phyloP scores from a whole-genome alignment of 2,113 vertebrate genomes.

The Ceyx melanurus region DNA sequence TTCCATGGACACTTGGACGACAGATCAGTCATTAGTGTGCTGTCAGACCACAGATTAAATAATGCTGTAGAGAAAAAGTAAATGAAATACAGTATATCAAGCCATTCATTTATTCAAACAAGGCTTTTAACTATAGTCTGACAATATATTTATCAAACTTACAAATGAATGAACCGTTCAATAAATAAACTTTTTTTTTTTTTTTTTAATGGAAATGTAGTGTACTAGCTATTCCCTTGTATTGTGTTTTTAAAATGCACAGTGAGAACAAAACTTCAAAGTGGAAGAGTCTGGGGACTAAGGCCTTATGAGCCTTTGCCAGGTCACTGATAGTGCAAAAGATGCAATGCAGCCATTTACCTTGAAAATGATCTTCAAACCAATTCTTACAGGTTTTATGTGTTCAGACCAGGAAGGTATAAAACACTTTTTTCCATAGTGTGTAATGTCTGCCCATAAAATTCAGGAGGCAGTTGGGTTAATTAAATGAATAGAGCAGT shows the following conservation, averaged over 20 bases:
- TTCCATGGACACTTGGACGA: not conserved
- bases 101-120: not conserved
- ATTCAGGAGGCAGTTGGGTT: not conserved
- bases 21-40: not conserved
- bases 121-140: not conserved
- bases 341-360: not conserved
- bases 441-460: not conserved
- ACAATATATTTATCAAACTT: not conserved
- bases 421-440: not conserved
- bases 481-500: not conserved
- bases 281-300: not conserved
- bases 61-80: not conserved
- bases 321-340: not conserved
- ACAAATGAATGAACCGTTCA: not conserved
- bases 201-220: not conserved
- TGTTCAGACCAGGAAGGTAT: not conserved
- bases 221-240: not conserved
- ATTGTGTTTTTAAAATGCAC: not conserved
- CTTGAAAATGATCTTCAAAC: not conserved
- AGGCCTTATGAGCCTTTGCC: not conserved
- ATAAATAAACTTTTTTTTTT: not conserved
- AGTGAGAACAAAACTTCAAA: not conserved
- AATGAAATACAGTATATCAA: not conserved
- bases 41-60: not conserved
- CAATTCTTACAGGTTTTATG: not conserved